phyloP scores from a whole-genome alignment of 2,888 invertebrate species.

The Saturnia japonica region DNA sequence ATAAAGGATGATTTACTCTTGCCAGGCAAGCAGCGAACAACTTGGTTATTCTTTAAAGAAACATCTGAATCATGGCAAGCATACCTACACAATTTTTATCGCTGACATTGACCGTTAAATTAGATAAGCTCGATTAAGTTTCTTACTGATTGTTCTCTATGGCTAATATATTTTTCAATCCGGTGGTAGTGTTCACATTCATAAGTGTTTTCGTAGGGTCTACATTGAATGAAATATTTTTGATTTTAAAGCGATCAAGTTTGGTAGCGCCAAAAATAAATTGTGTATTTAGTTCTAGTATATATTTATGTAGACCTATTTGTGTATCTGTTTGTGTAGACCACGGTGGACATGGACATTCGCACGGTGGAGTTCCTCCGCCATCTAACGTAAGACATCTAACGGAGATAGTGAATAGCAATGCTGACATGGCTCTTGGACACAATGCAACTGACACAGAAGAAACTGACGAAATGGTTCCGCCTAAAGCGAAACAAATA shows the following conservation, averaged over 20 bases:
- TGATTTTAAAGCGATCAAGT: too few species aligned
- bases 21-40: too few species aligned
- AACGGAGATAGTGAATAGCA: conserved; percentile 75
- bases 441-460: conserved; percentile 71
- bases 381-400: conserved; percentile 74
- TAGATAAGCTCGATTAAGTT: background rate
- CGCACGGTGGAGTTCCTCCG: conserved; percentile 82
- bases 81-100: background rate
- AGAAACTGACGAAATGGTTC: conserved; percentile 76
- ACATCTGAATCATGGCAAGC: background rate
- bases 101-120: background rate
- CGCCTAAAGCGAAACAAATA: conserved; percentile 54
- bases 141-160: too few species aligned
- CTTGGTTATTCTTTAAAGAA: background rate
- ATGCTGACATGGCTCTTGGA: conserved; percentile 74
- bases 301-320: too few species aligned
- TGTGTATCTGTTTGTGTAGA: conserved; percentile 73
- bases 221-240: too few species aligned
- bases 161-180: too few species aligned
- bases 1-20: too few species aligned
- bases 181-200: too few species aligned
- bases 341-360: conserved; percentile 87
- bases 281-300: background rate
- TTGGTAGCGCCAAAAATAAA: background rate
- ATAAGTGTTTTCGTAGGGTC: too few species aligned